Conservation (phyloP, 1,140 invertebrate species). For the Mercenaria mercenaria region DNA sequence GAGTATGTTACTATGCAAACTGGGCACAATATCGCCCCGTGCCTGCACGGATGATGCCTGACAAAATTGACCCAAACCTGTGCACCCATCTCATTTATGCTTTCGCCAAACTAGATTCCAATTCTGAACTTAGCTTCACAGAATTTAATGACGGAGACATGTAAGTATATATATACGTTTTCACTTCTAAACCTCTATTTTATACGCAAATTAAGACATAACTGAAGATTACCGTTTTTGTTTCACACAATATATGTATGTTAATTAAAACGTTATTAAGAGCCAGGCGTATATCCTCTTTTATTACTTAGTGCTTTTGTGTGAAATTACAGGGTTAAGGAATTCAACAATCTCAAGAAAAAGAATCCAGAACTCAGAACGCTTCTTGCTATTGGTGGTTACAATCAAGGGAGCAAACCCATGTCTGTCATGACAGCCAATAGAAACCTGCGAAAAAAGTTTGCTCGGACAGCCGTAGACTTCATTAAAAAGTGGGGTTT, state of each 20-base stretch:
- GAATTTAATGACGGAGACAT: conserved; percentile 75
- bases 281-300: too few relatives aligned
- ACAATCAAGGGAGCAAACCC: conserved; percentile 94
- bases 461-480: conserved; percentile 97
- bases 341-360: conserved; percentile 94
- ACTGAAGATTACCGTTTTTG: too few relatives aligned
- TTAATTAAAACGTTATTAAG: too few relatives aligned
- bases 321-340: conserved; percentile 90
- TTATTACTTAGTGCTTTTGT: too few relatives aligned
- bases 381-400: conserved; percentile 94
- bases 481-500: conserved; percentile 91
- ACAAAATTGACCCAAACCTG: conserved; percentile 90
- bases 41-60: conserved; percentile 86
- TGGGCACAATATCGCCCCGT: conserved; percentile 62
- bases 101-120: conserved; percentile 89
- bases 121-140: conserved; percentile 49
- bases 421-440: conserved; percentile 89
- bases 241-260: too few relatives aligned
- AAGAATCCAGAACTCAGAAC: conserved; percentile 91
- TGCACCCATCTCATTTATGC: conserved; percentile 94
- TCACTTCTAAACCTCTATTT: conserved; percentile 88
- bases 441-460: conserved; percentile 89
- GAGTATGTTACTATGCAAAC: conserved; percentile 62
- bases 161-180: conserved; percentile 47
- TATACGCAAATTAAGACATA: too few relatives aligned